These are phyloP conservation scores for Platyrinchus mystaceus DNA, from an alignment of 2,797 vertebrate species.

Conservation along the genomic window DNA sequence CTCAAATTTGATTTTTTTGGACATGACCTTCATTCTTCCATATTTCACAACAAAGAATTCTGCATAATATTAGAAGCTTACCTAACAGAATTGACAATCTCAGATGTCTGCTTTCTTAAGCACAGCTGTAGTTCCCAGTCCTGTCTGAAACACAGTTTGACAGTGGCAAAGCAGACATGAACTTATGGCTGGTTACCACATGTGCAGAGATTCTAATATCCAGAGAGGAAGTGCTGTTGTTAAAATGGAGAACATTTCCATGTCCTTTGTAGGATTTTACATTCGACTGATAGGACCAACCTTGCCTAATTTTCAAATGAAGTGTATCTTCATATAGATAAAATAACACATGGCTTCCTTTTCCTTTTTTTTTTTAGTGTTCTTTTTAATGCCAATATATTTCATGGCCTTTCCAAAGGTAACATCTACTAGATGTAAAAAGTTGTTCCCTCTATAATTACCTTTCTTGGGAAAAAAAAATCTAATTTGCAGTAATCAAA, in stretches of 20 bases:
- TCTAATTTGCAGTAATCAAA: not conserved
- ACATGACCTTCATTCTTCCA: not conserved
- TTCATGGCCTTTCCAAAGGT: not conserved
- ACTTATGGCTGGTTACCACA: not conserved
- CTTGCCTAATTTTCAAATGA: not conserved
- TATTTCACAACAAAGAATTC: constrained; percentile 25
- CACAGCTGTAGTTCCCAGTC: not conserved
- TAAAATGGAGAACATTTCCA: not conserved
- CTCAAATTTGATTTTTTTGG: not conserved
- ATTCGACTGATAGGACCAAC: not conserved
- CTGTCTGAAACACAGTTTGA: not conserved
- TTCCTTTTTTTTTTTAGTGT: not conserved
- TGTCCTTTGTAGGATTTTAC: not conserved
- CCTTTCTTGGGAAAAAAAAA: not conserved
- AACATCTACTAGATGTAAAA: not conserved
- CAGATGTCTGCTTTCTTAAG: constrained; percentile 8
- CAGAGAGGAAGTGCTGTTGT: not conserved
- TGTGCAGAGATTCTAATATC: not conserved
- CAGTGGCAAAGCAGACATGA: not conserved
- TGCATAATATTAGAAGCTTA: constrained; percentile 27
- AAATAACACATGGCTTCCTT: not conserved
- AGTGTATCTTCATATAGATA: not conserved
- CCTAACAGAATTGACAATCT: constrained; percentile 14
- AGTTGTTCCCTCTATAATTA: not conserved
- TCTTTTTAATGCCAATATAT: not conserved